A percentile compares a stretch with the other conserved stretches of the same genome.
phyloP scores from a whole-genome alignment of 2,888 invertebrate genomes.

The Synanthedon tipuliformis region DNA sequence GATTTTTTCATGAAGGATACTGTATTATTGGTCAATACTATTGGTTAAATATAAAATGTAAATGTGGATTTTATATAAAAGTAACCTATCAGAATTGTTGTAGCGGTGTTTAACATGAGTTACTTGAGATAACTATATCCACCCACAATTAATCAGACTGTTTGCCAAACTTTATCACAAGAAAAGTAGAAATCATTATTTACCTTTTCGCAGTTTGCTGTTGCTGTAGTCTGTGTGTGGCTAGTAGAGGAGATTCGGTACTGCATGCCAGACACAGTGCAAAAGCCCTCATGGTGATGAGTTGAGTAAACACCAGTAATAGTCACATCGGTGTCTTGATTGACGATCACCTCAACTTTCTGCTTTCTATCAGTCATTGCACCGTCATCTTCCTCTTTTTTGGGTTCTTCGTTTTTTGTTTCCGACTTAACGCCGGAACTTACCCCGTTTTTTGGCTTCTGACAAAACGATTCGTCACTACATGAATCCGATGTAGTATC shows the following conservation, averaged over 20 bases:
- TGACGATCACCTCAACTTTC: constrained; percentile 82
- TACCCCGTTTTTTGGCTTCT: constrained; percentile 65
- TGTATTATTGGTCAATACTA: too few species aligned
- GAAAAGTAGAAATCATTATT: constrained; percentile 15
- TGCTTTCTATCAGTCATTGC: constrained; percentile 51
- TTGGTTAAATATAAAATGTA: background rate
- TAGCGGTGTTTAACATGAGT: background rate
- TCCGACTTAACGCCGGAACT: constrained; percentile 69
- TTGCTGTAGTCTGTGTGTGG: constrained; percentile 86
- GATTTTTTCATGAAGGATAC: too few species aligned
- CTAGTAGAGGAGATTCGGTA: constrained; percentile 90
- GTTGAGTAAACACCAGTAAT: constrained; percentile 88
- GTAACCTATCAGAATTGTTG: too few species aligned
- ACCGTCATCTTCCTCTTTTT: constrained; percentile 50
- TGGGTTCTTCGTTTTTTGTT: constrained; percentile 54
- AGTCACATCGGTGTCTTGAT: constrained; percentile 88
- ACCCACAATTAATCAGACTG: background rate
- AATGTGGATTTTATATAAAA: background rate
- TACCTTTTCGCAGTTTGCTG: constrained; percentile 79
- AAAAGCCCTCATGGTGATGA: constrained; percentile 86
- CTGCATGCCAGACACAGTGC: constrained; percentile 87
- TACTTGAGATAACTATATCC: constrained; percentile 5
- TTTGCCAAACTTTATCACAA: too few species aligned
- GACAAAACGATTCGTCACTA: constrained; percentile 63
- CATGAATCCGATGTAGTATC: constrained; percentile 71